These are phyloP conservation scores for Eretmochelys imbricata DNA, from an alignment of 2,113 vertebrate genomes.

Conservation along the genomic window DNA sequence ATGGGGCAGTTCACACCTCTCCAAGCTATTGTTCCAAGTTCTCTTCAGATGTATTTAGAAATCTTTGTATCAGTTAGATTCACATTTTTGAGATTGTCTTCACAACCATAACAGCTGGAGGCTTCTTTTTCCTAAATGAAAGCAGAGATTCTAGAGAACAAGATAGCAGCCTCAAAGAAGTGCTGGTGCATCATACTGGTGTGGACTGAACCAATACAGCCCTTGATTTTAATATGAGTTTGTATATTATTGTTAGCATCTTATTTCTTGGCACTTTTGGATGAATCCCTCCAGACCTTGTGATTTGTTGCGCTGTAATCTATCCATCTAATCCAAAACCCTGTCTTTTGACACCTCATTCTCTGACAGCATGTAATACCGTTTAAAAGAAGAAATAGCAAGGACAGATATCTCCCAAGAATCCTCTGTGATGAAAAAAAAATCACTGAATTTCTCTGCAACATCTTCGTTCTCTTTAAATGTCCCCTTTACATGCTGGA, in stretches of 20 bases:
- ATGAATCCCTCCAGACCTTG: background rate
- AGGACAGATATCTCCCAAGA: background rate
- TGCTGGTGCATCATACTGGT: background rate
- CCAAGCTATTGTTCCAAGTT: no score
- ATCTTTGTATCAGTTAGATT: no score
- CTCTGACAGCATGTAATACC: background rate
- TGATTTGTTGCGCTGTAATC: background rate
- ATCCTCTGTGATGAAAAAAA: background rate
- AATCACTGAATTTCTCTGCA: background rate
- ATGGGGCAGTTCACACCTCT: no score
- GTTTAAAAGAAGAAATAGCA: background rate
- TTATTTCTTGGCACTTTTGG: background rate
- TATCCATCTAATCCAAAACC: background rate
- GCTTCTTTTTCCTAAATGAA: background rate
- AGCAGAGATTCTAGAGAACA: background rate
- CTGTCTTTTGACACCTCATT: background rate
- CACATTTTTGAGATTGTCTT: no score
- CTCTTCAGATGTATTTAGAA: no score
- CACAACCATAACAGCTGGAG: no score
- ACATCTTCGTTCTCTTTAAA: no score
- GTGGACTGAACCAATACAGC: background rate
- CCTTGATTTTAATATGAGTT: background rate
- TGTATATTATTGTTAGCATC: background rate
- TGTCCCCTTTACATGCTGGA: no score
- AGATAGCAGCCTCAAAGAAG: background rate